Conservation (phyloP, 1,140 invertebrate genomes). For the Apis mellifera region DNA sequence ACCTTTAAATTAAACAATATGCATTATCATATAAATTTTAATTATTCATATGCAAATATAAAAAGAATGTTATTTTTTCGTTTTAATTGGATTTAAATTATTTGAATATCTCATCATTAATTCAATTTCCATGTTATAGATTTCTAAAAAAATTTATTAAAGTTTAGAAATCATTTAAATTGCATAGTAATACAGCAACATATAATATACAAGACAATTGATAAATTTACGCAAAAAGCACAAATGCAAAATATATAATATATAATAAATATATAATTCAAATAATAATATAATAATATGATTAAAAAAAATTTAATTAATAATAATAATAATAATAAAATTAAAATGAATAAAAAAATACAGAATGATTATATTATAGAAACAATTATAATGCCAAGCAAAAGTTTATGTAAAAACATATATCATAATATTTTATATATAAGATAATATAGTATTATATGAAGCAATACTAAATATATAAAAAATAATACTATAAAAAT, state of each 20-base stretch:
- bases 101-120: not conserved
- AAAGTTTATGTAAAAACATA: no score
- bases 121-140: not conserved
- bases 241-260: no score
- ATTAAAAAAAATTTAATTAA: not conserved
- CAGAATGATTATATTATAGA: no score
- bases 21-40: not conserved
- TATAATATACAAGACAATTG: not conserved
- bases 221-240: not conserved
- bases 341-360: no score
- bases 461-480: no score
- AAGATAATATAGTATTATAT: no score
- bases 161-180: not conserved
- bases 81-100: not conserved
- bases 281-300: not conserved
- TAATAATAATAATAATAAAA: no score
- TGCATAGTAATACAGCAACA: not conserved
- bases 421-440: no score
- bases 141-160: not conserved
- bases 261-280: no score
- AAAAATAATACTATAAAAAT: no score
- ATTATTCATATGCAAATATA: not conserved
- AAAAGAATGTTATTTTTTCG: conserved; percentile 6
- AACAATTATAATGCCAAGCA: no score
- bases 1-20: conserved; percentile 33